phyloP scores from a whole-genome alignment of 2,113 vertebrate species.

The Pygoscelis antarcticus region DNA sequence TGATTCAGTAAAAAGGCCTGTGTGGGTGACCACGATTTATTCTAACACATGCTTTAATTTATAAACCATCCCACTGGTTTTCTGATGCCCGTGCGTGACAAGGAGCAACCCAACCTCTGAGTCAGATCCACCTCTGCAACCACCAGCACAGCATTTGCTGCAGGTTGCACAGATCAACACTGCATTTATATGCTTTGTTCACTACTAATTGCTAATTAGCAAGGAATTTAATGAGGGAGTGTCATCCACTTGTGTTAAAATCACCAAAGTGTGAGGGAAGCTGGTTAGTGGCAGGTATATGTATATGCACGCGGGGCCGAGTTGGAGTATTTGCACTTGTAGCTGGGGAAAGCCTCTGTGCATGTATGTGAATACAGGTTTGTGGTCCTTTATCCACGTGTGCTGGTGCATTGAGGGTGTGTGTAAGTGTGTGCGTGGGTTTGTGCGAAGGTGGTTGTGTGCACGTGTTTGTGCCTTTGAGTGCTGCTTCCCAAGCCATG shows the following conservation, averaged over 20 bases:
- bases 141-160: background rate
- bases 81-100: accelerated
- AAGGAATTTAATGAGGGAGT: accelerated
- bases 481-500: background rate
- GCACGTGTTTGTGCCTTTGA: background rate
- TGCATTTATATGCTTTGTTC: background rate
- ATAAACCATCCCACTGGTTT: background rate
- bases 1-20: background rate
- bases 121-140: background rate
- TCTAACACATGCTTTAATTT: background rate
- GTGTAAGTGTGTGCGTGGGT: no score
- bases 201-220: background rate
- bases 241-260: background rate
- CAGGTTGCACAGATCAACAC: accelerated
- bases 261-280: background rate
- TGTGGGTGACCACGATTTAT: background rate
- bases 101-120: background rate
- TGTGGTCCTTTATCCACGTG: accelerated
- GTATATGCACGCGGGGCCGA: accelerated
- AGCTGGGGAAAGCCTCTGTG: background rate
- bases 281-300: accelerated
- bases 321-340: background rate
- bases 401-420: background rate
- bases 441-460: background rate
- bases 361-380: accelerated